Evolutionary conservation across 2,888 invertebrate genomes (phyloP), one percentile per base, ranked within the genome.

Genomic region (Machimus rusticus): DNA sequence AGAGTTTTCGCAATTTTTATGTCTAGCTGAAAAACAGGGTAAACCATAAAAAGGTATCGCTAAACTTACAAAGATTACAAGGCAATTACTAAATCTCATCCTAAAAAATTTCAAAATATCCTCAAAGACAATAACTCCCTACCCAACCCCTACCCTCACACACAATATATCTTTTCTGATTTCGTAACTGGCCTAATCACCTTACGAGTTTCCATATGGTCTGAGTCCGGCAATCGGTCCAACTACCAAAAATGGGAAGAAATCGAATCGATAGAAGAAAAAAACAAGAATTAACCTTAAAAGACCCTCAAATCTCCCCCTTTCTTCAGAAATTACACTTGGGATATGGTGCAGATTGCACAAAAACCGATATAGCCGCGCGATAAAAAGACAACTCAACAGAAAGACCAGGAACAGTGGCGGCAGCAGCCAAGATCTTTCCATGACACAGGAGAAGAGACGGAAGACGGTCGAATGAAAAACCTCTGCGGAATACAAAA

Each of bases 401-500:
- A 66, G 66, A 66, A 28, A 66, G 66, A 66, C 23, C 66, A 66
- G 66, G 66, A 66, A 66, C 28, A 66, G 66, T 66, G 66, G 66
- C 66, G 66, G 66, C 66, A 66, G 66, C 66, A 66, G 66, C 66
- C 66, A 51, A 31, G 55, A 81, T 31, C 81, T 31, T 81, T 81
- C 55, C 81, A 81, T 55, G 81, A 81, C 81, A 81, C 55, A 66
- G 66, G 55, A 81, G 55, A 31, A 81, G 55, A 81, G 81, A 81
- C 81, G 51, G 81, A 81, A 55, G 55, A 55, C 66, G 51, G 6
- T 8, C 57, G 51, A 84, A 57, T 57, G 31, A 84, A 66, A 84
- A 84, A 19, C 37, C 37, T n/a, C 34, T 28, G 74, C 12, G 23
- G 86, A 78, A 46, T 84, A 88, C 82, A 88, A 88, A 88, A 88